Evolutionary conservation across 2,113 vertebrate genomes (phyloP).

Genomic region (Fulmarus glacialis): DNA sequence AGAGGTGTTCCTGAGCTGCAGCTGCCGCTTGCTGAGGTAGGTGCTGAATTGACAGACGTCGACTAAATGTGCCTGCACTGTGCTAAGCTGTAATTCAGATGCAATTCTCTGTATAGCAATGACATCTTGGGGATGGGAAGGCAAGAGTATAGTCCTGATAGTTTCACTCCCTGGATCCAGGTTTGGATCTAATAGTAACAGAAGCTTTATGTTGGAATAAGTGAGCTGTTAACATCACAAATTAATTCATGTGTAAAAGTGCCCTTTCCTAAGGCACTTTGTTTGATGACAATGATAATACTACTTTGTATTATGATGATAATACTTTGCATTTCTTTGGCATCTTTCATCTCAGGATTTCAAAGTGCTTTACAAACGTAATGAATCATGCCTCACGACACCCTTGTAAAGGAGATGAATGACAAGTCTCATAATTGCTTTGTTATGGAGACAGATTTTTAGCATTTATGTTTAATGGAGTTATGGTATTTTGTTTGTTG

Average conservation of each 20-base stretch:
- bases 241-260: neutral
- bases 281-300: neutral
- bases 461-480: neutral
- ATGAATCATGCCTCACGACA: neutral
- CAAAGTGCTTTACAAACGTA: neutral
- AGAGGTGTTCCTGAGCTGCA: neutral
- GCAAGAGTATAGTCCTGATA: neutral
- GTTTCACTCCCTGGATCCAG: neutral
- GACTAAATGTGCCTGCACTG: neutral
- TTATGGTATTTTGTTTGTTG: neutral
- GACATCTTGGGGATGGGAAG: neutral
- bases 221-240: neutral
- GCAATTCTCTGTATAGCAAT: neutral
- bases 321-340: neutral
- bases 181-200: neutral
- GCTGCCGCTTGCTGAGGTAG: neutral
- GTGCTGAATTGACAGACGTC: neutral
- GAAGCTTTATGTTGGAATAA: neutral
- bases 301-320: neutral
- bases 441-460: neutral
- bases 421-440: neutral
- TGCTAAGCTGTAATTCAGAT: neutral
- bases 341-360: conserved; percentile 14
- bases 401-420: neutral
- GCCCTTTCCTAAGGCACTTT: neutral